phyloP scores from a whole-genome alignment of 2,888 invertebrate genomes.

The Coleophora flavipennella region DNA sequence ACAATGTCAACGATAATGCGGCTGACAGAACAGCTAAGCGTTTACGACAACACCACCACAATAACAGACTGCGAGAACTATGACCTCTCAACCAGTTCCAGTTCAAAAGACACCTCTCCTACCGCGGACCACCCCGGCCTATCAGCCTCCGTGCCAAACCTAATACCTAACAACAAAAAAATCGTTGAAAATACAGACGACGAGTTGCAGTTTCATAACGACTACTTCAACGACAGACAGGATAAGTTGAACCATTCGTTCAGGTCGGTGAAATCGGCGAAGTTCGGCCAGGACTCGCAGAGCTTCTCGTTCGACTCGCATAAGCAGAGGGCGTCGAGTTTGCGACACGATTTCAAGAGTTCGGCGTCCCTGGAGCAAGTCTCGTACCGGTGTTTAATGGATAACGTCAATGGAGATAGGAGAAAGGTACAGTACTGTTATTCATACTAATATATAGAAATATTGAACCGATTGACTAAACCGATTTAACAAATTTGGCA shows the following conservation, averaged over 20 bases:
- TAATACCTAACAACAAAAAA: constrained; percentile 27
- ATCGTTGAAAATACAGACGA: constrained; percentile 23
- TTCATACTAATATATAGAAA: too few relatives aligned
- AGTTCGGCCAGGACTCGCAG: constrained; percentile 10
- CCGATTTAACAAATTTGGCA: too few relatives aligned
- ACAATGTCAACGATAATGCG: constrained; percentile 82
- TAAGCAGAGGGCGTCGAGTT: constrained; percentile 33
- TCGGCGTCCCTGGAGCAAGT: constrained; percentile 49
- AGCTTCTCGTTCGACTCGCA: constrained; percentile 39
- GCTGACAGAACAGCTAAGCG: constrained; percentile 82
- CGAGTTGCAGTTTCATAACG: constrained; percentile 49
- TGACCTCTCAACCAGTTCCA: constrained; percentile 70
- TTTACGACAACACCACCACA: constrained; percentile 66
- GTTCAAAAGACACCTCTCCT: constrained; percentile 76
- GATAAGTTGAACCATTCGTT: constrained; percentile 42
- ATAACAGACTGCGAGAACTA: constrained; percentile 77
- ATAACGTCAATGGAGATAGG: constrained; percentile 35
- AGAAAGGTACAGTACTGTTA: constrained; percentile 39
- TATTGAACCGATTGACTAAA: too few relatives aligned
- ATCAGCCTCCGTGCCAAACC: constrained; percentile 49
- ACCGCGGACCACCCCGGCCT: constrained; percentile 51
- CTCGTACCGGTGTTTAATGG: constrained; percentile 41
- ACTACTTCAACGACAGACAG: constrained; percentile 48
- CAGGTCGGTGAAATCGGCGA: not conserved
- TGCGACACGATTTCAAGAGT: constrained; percentile 40